A percentile compares a stretch with the other conserved stretches of the same genome.
These are phyloP conservation scores for Propithecus coquereli DNA, from an alignment of 2,113 vertebrate species.

Conservation along the genomic window DNA sequence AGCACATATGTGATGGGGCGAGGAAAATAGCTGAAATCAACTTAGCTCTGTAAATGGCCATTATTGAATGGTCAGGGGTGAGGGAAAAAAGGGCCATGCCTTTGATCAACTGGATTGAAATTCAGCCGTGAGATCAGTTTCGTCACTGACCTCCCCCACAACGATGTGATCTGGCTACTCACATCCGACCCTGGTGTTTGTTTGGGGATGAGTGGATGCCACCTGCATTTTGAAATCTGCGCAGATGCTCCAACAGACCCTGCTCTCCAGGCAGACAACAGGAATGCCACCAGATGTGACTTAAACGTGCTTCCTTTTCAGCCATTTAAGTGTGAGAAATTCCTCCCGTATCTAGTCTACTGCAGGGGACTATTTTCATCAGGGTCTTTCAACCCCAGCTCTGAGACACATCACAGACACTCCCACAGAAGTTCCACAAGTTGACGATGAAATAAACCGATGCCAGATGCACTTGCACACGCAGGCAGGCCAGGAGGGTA, in stretches of 20 bases:
- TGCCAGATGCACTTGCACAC: background rate
- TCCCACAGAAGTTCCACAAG: background rate
- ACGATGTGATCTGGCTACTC: accelerated
- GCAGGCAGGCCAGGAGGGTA: background rate
- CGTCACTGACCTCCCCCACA: background rate
- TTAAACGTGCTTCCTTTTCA: background rate
- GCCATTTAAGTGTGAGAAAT: background rate
- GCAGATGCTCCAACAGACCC: background rate
- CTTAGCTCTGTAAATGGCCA: background rate
- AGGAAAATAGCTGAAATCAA: background rate
- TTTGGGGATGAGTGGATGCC: background rate
- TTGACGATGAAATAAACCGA: background rate
- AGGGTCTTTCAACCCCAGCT: slow-evolving; percentile 40
- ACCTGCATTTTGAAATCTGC: background rate
- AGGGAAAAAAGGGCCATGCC: background rate
- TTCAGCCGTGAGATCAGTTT: background rate
- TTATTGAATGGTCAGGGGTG: background rate
- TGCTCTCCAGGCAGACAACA: background rate
- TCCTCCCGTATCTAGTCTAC: background rate
- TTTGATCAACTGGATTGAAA: background rate
- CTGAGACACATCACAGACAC: slow-evolving; percentile 34
- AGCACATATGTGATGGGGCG: background rate
- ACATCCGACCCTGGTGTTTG: background rate
- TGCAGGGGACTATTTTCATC: slow-evolving; percentile 18
- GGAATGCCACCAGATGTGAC: background rate